Conservation (phyloP, 2,797 vertebrate species). For the Pangasius krempfi region DNA sequence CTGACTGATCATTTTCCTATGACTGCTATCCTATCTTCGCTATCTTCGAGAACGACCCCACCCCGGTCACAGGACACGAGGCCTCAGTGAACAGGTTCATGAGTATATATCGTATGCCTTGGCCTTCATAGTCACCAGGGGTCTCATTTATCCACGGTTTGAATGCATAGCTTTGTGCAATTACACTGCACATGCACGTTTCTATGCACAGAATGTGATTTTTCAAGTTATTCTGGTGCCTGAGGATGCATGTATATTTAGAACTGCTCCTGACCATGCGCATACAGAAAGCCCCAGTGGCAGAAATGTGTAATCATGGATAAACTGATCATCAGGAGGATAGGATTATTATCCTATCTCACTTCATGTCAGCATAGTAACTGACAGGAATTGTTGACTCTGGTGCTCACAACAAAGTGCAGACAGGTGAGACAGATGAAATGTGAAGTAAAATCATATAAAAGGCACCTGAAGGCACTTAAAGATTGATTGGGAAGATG, state of each 20-base stretch:
- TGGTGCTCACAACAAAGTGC: background rate
- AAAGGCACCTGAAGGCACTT: background rate
- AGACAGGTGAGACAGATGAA: background rate
- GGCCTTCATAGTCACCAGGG: background rate
- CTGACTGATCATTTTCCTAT: background rate
- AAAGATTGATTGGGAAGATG: background rate
- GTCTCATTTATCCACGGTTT: background rate
- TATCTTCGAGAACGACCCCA: background rate
- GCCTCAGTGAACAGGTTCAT: background rate
- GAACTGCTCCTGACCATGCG: background rate
- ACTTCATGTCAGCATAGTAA: background rate
- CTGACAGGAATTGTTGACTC: background rate
- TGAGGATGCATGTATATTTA: background rate
- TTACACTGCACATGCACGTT: background rate
- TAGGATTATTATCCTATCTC: background rate
- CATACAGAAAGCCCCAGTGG: background rate
- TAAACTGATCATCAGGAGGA: background rate
- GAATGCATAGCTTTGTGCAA: background rate
- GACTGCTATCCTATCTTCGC: background rate
- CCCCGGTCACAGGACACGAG: background rate
- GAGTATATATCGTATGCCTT: background rate
- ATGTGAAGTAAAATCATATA: constrained; percentile 5
- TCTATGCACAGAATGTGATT: background rate
- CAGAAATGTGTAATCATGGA: background rate
- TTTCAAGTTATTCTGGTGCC: too few relatives aligned